These are phyloP conservation scores for Dipus sagitta DNA, from an alignment of 2,797 vertebrate genomes.

Conservation along the genomic window DNA sequence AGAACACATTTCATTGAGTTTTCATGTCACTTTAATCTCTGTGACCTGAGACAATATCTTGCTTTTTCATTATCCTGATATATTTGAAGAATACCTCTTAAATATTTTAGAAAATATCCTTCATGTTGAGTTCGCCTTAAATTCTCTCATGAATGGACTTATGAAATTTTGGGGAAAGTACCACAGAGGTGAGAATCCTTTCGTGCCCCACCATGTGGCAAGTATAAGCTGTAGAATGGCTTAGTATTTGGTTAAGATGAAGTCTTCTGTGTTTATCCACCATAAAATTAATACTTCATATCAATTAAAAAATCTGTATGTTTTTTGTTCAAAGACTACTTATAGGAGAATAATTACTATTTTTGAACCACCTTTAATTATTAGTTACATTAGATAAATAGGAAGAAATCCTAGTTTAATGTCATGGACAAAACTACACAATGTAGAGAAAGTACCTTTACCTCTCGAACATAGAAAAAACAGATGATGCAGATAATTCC, in stretches of 20 bases:
- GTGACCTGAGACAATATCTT: neutral
- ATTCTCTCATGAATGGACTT: neutral
- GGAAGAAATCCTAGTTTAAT: constrained; percentile 29
- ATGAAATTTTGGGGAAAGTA: neutral
- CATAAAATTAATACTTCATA: neutral
- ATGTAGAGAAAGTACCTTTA: neutral
- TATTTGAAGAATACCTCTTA: neutral
- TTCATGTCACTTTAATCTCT: neutral
- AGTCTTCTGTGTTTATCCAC: neutral
- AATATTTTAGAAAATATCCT: neutral
- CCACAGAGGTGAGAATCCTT: neutral
- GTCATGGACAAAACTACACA: neutral
- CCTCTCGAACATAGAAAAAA: neutral
- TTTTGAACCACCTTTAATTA: neutral
- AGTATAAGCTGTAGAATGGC: neutral
- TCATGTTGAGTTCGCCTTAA: constrained; percentile 1
- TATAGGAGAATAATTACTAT: neutral
- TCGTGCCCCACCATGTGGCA: accelerated
- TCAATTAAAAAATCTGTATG: neutral
- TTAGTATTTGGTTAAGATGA: constrained; percentile 2
- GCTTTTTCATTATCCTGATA: neutral
- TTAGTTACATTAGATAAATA: neutral
- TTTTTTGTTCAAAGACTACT: neutral
- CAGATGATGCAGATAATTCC: constrained; percentile 28
- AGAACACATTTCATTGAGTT: neutral